Evolutionary conservation across 2,888 invertebrate species (phyloP).

Genomic region (Coremacera marginata): DNA sequence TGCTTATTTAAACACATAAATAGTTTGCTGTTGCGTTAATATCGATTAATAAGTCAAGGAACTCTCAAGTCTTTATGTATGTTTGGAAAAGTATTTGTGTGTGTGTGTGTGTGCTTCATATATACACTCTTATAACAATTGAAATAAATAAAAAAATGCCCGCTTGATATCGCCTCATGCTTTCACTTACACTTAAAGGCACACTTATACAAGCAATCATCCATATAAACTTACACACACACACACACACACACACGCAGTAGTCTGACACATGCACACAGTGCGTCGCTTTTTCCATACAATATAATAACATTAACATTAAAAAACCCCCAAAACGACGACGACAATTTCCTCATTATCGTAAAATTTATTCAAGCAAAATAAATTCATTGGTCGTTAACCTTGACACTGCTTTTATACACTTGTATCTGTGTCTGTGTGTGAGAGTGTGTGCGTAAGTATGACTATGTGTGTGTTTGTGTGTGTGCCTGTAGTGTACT

Average conservation of each 20-base stretch:
- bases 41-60: constrained; percentile 46
- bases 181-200: not conserved
- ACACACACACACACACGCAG: not conserved
- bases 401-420: constrained; percentile 68
- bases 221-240: not conserved
- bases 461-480: constrained; percentile 40
- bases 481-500: constrained; percentile 32
- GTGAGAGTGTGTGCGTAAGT: constrained; percentile 38
- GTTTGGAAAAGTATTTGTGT: constrained; percentile 21
- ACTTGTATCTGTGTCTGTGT: constrained; percentile 28
- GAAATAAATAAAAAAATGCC: constrained; percentile 22
- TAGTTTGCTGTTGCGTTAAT: constrained; percentile 22
- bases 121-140: constrained; percentile 49
- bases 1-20: too few species aligned
- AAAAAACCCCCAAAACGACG: constrained; percentile 43
- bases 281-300: constrained; percentile 6
- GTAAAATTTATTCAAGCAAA: constrained; percentile 70
- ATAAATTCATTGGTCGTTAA: constrained; percentile 70
- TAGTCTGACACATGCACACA: constrained; percentile 26
- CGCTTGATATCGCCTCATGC: not conserved
- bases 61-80: constrained; percentile 35
- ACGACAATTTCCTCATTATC: constrained; percentile 67
- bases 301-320: constrained; percentile 34
- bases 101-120: constrained; percentile 42
- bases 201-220: constrained; percentile 6